phyloP scores from a whole-genome alignment of 2,888 invertebrate species.

The Coelogynopora nodosa region DNA sequence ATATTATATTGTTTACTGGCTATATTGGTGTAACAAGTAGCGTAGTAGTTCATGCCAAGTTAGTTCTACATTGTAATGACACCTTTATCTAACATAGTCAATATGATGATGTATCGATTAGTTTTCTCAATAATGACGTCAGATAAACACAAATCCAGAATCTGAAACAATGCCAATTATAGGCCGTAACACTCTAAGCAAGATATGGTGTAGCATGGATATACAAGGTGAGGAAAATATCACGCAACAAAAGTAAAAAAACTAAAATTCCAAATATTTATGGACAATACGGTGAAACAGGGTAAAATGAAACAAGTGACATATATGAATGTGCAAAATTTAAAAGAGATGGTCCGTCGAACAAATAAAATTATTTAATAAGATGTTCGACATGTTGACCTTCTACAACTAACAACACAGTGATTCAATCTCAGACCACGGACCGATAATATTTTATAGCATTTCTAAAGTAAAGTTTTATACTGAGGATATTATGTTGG shows the following conservation, averaged over 20 bases:
- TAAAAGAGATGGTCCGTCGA: not conserved
- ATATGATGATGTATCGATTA: too few species aligned
- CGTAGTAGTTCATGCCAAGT: too few species aligned
- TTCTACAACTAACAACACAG: not conserved
- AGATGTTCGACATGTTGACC: not conserved
- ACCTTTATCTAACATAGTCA: too few species aligned
- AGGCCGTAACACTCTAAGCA: too few species aligned
- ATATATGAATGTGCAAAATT: not conserved
- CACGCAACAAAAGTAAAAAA: not conserved
- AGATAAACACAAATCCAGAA: too few species aligned
- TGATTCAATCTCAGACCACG: not conserved
- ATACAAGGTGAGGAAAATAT: not conserved
- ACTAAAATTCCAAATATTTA: not conserved
- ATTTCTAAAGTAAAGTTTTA: not conserved
- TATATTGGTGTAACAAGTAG: too few species aligned
- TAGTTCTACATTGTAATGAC: too few species aligned
- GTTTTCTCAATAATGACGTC: too few species aligned
- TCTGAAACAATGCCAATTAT: too few species aligned
- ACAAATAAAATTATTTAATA: slow-evolving; percentile 8
- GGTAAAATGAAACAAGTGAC: too few species aligned
- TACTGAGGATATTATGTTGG: not conserved
- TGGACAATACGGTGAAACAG: not conserved
- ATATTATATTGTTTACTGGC: too few species aligned
- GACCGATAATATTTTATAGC: not conserved
- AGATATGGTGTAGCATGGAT: too few species aligned